Evolutionary conservation across 2,888 invertebrate species (phyloP), one percentile per base, ranked within the genome.

Genomic region (Odontocerum albicorne): DNA sequence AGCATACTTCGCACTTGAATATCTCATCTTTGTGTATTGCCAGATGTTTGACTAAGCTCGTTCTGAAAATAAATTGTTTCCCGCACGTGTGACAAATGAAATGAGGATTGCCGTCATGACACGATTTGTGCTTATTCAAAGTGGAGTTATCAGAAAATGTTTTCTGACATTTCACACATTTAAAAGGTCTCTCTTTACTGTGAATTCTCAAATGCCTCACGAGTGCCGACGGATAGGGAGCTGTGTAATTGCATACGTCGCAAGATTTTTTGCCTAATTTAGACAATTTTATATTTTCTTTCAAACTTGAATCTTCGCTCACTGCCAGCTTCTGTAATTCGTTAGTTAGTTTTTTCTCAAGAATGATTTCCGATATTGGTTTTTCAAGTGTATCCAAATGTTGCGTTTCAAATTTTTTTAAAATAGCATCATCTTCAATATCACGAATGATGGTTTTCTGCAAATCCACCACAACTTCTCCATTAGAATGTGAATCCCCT

Each of bases 211-310:
- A 12, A 8, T 49, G 49, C 4, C 20, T 16, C 10, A 7, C 40
- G 27, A 49, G 13, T 8, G 49, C 40, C 1, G 49, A 40, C 8
- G 40, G 39, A 31, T 49, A 40, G 3, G 49, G 39, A 13, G 49
- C 40, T 12, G 36, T 20, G 16, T 31, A 49, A 12, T 39, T 19
- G 20, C 49, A 49, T 17, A 49, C 36, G 7, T 22, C n/a, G 8
- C 49, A 49, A 2, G 10, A 3, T n/a, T 21, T 22, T n/a, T 36
- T 47, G 13, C 31, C 31, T 3, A 15, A 6, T 12, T 21, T 43
- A 13, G 6, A 49, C 6, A 12, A 27, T 7, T 10, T 7, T 4
- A 10, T 10, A 4, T 27, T 10, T 10, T 27, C 27, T 27, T 27
- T 27, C 27, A 7, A 7, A 7, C 10, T 4, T 27, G 27, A 4